Percentiles rank a stretch among this genome's conserved stretches.
These are phyloP conservation scores for Desmodus rotundus DNA, from an alignment of 2,113 vertebrate genomes.

Conservation along the genomic window DNA sequence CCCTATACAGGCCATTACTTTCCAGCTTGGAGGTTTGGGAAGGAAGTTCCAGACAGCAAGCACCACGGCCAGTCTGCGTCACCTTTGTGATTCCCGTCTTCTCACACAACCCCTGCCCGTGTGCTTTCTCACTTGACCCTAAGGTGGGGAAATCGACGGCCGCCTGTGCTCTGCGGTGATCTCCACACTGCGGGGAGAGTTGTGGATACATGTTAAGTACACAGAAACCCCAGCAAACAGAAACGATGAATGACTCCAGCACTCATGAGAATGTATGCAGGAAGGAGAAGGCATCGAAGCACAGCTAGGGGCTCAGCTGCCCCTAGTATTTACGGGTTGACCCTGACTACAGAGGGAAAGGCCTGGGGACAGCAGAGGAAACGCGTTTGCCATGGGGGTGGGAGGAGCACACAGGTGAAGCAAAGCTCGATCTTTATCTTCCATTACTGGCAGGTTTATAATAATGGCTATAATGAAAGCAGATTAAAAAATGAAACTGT, in stretches of 20 bases:
- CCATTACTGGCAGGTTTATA: not conserved
- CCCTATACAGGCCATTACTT: not conserved
- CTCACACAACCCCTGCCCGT: not conserved
- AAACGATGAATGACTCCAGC: not conserved
- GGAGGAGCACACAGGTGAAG: not conserved
- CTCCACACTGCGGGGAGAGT: not conserved
- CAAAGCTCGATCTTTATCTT: not conserved
- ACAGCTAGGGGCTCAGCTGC: not conserved
- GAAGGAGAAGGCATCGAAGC: not conserved
- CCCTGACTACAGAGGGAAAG: not conserved
- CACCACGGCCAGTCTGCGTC: not conserved
- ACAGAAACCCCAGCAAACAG: not conserved
- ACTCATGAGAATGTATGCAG: not conserved
- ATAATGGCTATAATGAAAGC: not conserved
- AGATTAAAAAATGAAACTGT: not conserved
- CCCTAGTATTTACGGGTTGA: not conserved
- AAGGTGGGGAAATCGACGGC: not conserved
- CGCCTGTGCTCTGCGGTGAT: not conserved
- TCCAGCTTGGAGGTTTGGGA: not conserved
- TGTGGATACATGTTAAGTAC: not conserved
- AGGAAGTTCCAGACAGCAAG: not conserved
- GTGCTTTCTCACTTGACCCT: not conserved
- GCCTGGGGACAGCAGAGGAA: not conserved
- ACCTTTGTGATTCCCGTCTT: not conserved
- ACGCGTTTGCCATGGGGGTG: not conserved